A percentile compares a stretch with the other conserved stretches of the same genome.
Conservation (phyloP, 2,113 vertebrate species). For the Nestor notabilis region DNA sequence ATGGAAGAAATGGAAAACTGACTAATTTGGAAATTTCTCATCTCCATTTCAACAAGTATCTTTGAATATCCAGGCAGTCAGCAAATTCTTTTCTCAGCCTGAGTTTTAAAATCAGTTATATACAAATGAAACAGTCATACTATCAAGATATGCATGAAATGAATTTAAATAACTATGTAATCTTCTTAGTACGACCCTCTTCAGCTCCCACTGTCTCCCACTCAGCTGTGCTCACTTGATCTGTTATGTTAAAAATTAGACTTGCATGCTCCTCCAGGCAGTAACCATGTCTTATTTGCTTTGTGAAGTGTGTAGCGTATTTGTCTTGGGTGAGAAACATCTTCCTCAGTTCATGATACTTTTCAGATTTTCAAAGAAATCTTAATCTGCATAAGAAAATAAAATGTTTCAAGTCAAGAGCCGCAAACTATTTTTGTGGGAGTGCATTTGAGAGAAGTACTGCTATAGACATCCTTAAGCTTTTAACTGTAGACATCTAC, state of each 20-base stretch:
- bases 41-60: not conserved
- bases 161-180: not conserved
- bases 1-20: not conserved
- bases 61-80: not conserved
- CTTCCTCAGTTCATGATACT: not conserved
- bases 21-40: not conserved
- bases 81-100: not conserved
- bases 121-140: not conserved
- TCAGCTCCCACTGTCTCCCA: not conserved
- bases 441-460: not conserved
- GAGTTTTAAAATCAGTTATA: not conserved
- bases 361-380: not conserved
- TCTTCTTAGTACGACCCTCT: not conserved
- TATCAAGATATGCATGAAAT: not conserved
- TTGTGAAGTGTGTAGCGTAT: not conserved
- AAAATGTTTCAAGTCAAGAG: not conserved
- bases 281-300: not conserved
- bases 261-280: not conserved
- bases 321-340: not conserved
- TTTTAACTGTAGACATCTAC: not conserved
- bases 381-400: not conserved
- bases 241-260: conserved; percentile 1
- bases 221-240: not conserved
- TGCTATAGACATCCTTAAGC: not conserved
- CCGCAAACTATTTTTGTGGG: not conserved